Conservation (phyloP, 2,797 vertebrate genomes). For the Macropodus opercularis region DNA sequence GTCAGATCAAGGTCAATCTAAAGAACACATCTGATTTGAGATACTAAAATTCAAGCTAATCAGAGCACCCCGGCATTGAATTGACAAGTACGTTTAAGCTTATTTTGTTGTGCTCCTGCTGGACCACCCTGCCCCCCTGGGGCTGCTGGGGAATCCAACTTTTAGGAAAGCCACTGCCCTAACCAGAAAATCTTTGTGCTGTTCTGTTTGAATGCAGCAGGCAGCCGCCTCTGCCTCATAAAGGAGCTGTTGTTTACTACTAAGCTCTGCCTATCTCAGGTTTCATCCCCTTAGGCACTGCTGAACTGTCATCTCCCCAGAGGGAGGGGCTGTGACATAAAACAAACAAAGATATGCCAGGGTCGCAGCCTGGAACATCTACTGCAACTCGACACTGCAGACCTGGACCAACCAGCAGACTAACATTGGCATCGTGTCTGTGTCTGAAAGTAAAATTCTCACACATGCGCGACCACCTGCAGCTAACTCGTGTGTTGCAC, state of each 20-base stretch:
- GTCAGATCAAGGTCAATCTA: neutral
- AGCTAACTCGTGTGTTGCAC: slow-evolving; percentile 37
- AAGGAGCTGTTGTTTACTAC: slow-evolving; percentile 79
- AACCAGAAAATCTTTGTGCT: slow-evolving; percentile 50
- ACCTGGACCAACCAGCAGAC: slow-evolving; percentile 27
- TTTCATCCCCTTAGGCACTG: slow-evolving; percentile 73
- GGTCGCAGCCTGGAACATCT: slow-evolving; percentile 68
- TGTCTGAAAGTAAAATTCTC: slow-evolving; percentile 36
- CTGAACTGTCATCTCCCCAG: slow-evolving; percentile 70
- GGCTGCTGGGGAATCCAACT: slow-evolving; percentile 7
- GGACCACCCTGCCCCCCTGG: slow-evolving; percentile 4
- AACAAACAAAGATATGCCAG: slow-evolving; percentile 77
- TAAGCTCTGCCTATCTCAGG: slow-evolving; percentile 70
- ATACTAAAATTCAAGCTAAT: neutral
- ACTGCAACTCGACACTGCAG: slow-evolving; percentile 68
- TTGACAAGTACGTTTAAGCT: slow-evolving; percentile 17
- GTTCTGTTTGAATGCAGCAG: slow-evolving; percentile 50
- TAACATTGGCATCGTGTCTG: slow-evolving; percentile 49
- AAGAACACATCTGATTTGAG: neutral
- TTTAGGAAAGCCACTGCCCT: slow-evolving; percentile 35
- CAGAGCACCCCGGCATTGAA: slow-evolving; percentile 13
- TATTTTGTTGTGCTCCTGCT: neutral
- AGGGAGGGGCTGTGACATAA: slow-evolving; percentile 76
- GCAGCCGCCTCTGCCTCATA: slow-evolving; percentile 62
- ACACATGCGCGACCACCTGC: slow-evolving; percentile 17